Evolutionary conservation across 2,113 vertebrate genomes (phyloP), one percentile per base, ranked within the genome.

Genomic region (Oryzias curvinotus): DNA sequence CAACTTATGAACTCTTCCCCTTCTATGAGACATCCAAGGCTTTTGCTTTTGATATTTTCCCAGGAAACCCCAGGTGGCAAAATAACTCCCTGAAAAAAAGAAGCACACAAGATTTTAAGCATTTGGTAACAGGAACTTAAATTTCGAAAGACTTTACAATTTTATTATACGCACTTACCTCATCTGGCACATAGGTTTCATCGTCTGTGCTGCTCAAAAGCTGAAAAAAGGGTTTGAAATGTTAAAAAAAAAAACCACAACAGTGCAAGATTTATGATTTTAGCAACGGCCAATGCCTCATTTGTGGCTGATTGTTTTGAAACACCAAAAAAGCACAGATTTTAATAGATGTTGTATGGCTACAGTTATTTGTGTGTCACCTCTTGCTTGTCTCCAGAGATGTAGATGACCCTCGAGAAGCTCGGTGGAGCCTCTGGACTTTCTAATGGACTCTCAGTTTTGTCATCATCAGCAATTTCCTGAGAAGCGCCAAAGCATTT

Each of bases 141-240:
- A 13, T 2, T 44, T 48, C 7, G 19, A 10, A 3, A 36, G 6
- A 7, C 5, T 51, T 16, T 52, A 26, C 4, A 17, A 52, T 16
- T 52, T 52, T 8, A 52, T 8, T 1, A 5, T 52, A 13, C 23
- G 26, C 13, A 17, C 28, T 52, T 28, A 85, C 89, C 85, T 90
- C 87, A 12, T 90, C 71, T 1, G 85, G 83, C 14, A 87, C 64
- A 61, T 85, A 86, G 8, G 75, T 87, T 60, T 91, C 89, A 1
- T 91, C 88, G 68, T 91, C 89, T 45, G 87, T 89, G 63, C 89
- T 89, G 68, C 82, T 84, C 63, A 91, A 82, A 59, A 91, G 88
- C 90, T 91, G 52, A 80, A 77, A 80, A 50, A 50, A 62, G 6
- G 61, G 6, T 43, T 36, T 62, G 8, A 28, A 44, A 52, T 23